Base-by-base conservation (phyloP, 2,888 invertebrate species). In the Aplocera efformata region DNA sequence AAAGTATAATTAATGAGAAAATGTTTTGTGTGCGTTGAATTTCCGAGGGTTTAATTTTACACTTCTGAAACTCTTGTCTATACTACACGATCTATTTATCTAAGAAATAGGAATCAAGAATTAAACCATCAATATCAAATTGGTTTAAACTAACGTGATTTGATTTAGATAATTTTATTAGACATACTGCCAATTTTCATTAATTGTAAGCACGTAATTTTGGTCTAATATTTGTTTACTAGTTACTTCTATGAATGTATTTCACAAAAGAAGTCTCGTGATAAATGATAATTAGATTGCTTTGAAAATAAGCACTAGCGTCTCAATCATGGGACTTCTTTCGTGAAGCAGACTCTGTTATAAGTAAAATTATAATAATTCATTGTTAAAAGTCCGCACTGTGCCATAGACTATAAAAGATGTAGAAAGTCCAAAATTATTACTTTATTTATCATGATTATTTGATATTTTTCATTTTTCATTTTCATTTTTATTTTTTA, bases 341-440 rank as follows among this genome's bases (percentile, higher is more conserved):
- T 17, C 13, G 5, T 17, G 13, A 17, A 17, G 5, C 13, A 3
- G 13, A 17, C 5, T 17, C 5, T 2, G 13, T 17, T 17, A 17
- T n/a, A n/a, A n/a, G 5, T 17, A 3, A 17, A 17, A 17, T 3
- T 17, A 17, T 17, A 17, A 2, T 17, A 17, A 17, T 17, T 17
- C 2, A 17, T 52, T 42, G 42, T 50, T 58, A 32, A 46, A 52
- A 60, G 58, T 62, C 52, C 51, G 42, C 53, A 44, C 65, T 70
- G 82, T 83, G 83, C 83, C 83, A 83, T 83, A 73, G 72, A 63
- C 53, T 56, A 43, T 53, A 56, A 53, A 48, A 26, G 24, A 26
- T 44, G 33, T 41, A 35, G 26, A 45, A 24, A 10, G 9, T 32
- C 29, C 22, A 9, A 25, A 30, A 20, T 17, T 29, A 17, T 22